A percentile compares a stretch with the other conserved stretches of the same genome.
phyloP scores from a whole-genome alignment of 2,113 vertebrate species.

The Eptesicus fuscus region DNA sequence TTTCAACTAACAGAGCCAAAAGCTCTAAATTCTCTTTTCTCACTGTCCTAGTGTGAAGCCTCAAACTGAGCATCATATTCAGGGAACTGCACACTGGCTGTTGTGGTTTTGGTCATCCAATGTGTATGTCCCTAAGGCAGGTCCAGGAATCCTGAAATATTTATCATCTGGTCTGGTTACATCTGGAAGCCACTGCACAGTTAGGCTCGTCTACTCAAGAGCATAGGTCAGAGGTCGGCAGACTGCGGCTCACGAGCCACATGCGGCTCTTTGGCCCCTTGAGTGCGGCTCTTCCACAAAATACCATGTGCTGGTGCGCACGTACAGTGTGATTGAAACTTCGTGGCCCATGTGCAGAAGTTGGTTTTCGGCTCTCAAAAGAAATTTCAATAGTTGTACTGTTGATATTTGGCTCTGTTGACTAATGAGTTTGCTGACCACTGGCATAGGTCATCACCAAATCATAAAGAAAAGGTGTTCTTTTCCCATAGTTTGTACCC shows the following conservation, averaged over 20 bases:
- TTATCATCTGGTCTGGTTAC: not conserved
- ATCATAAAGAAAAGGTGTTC: not conserved
- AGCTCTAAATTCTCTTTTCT: constrained; percentile 91
- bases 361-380: too few relatives aligned
- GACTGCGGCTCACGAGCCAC: too few relatives aligned
- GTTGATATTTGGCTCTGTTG: too few relatives aligned
- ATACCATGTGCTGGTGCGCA: too few relatives aligned
- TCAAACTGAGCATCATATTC: not conserved
- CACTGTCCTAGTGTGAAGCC: not conserved
- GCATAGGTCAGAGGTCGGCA: not conserved
- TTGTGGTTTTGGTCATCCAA: not conserved
- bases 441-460: not conserved
- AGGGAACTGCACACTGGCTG: not conserved
- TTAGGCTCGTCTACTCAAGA: not conserved
- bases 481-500: not conserved
- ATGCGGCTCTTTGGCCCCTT: too few relatives aligned
- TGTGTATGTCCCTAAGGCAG: not conserved
- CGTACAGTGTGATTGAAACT: too few relatives aligned
- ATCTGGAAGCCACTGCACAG: not conserved
- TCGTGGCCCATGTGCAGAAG: too few relatives aligned
- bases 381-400: too few relatives aligned
- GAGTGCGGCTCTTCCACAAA: too few relatives aligned
- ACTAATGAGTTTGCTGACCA: too few relatives aligned
- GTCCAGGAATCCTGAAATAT: not conserved
- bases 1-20: constrained; percentile 98